Base-by-base conservation (phyloP, 2,888 invertebrate genomes). In the Ormyrus thymus region DNA sequence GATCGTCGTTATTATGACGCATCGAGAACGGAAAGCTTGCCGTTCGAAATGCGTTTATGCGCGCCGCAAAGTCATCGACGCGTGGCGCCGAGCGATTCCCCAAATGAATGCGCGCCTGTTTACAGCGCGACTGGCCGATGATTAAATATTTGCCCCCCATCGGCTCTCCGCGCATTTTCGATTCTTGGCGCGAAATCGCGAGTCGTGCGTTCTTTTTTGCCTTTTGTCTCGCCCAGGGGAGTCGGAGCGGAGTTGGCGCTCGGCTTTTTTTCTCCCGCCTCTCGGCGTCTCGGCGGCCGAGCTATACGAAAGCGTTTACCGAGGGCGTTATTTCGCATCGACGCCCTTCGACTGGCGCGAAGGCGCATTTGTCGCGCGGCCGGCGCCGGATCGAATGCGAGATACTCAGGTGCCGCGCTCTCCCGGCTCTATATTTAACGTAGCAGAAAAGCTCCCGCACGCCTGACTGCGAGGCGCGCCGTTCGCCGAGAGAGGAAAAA, bases 11-110 rank as follows among this genome's bases (percentile, higher is more conserved):
- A 55, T 48, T 13, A 11, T 53, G 29, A 29, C 11, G 58, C 15
- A 69, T 56, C 11, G 55, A 6, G 69, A 29, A 6, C 64, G 64
- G 81, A 84, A 83, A 83, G 84, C 84, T 83, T 79, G 84, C 85
- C 15, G 15, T 85, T 84, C 85, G 82, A 85, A 85, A 84, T 83
- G 84, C 84, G 86, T 86, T 87, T 85, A 86, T 84, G 77, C 76
- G 72, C 79, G 73, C 69, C 62, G 70, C 80, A 75, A 78, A 82
- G 84, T 82, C 82, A 72, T 78, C 79, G 81, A 82, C 76, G 81
- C 82, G 82, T 80, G 29, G 79, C 75, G 70, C 50, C 65, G 51
- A 53, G 53, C 79, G 74, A 74, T 81, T 76, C 74, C 29, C 78
- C 74, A 81, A 84, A 84, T 83, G 84, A 84, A 82, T 83, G 72